Evolutionary conservation across 2,797 vertebrate genomes (phyloP).

Genomic region (Cryptoblepharus egeriae): DNA sequence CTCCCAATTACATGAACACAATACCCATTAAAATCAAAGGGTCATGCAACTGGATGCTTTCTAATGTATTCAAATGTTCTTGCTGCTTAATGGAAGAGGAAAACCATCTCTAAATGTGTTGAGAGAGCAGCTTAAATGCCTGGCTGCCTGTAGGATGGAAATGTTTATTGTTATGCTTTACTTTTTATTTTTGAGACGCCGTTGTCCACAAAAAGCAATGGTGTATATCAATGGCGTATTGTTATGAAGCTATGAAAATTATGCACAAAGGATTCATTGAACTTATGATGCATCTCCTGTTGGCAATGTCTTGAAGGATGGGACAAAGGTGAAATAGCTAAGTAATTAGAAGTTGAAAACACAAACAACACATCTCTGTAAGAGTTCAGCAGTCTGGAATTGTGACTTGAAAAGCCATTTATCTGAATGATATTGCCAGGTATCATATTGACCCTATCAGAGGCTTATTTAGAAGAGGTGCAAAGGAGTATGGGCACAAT

Average conservation of each 20-base stretch:
- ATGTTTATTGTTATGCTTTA: slow-evolving; percentile 25
- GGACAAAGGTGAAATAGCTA: slow-evolving; percentile 3
- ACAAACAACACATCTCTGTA: neutral
- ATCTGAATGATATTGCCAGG: neutral
- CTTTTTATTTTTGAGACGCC: slow-evolving; percentile 27
- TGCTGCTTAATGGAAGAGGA: slow-evolving; percentile 13
- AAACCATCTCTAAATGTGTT: neutral
- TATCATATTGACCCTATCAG: neutral
- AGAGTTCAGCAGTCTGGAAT: neutral
- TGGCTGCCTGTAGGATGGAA: slow-evolving; percentile 28
- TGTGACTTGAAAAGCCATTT: slow-evolving; percentile 7
- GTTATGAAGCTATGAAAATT: slow-evolving; percentile 39
- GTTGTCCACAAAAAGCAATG: slow-evolving; percentile 2
- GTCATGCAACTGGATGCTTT: neutral
- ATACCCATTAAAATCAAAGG: slow-evolving; percentile 20
- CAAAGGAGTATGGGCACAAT: too few relatives aligned
- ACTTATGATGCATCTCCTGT: slow-evolving; percentile 13
- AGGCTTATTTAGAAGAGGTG: too few relatives aligned
- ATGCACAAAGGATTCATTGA: slow-evolving; percentile 22
- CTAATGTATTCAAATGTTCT: slow-evolving; percentile 30
- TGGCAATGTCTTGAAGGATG: slow-evolving; percentile 39
- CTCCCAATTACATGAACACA: neutral
- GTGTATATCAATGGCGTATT: slow-evolving; percentile 18
- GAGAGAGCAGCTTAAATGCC: slow-evolving; percentile 36
- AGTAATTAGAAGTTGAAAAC: slow-evolving; percentile 33